phyloP scores from a whole-genome alignment of 2,797 vertebrate species.

The Muraenolepis orangiensis region DNA sequence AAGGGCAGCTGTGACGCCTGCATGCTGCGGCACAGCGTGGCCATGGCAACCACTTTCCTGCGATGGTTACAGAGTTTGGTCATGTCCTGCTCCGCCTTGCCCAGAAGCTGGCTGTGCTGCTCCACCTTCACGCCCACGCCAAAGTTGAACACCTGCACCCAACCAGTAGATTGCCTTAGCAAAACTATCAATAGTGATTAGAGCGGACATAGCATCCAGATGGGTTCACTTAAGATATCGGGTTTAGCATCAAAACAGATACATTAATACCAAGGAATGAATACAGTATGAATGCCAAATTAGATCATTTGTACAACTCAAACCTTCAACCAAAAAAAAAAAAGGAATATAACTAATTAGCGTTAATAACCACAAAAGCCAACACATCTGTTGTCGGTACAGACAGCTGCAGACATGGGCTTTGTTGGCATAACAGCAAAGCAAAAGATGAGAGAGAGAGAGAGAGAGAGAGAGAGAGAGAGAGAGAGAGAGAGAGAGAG shows the following conservation, averaged over 20 bases:
- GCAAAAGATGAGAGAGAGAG: too few species aligned
- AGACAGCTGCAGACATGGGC: neutral
- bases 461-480: neutral
- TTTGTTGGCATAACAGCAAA: neutral
- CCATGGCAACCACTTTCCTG: slow-evolving; percentile 92
- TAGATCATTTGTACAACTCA: neutral
- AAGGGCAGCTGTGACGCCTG: slow-evolving; percentile 78
- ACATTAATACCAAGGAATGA: neutral
- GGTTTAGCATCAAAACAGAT: neutral
- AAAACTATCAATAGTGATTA: neutral
- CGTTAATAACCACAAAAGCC: neutral
- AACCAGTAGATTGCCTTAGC: neutral
- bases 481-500: neutral
- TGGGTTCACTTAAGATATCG: neutral
- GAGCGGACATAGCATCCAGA: neutral
- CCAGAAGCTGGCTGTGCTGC: slow-evolving; percentile 75
- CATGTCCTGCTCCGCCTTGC: slow-evolving; percentile 90
- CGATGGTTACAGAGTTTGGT: slow-evolving; percentile 95
- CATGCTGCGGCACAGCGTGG: slow-evolving; percentile 85
- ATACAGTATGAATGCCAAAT: neutral
- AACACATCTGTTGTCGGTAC: slow-evolving; percentile 1
- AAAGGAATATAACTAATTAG: neutral
- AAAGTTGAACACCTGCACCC: slow-evolving; percentile 88
- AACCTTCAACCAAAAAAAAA: neutral
- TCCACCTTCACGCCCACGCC: slow-evolving; percentile 80